phyloP scores from a whole-genome alignment of 2,113 vertebrate species.

The Panthera leo region DNA sequence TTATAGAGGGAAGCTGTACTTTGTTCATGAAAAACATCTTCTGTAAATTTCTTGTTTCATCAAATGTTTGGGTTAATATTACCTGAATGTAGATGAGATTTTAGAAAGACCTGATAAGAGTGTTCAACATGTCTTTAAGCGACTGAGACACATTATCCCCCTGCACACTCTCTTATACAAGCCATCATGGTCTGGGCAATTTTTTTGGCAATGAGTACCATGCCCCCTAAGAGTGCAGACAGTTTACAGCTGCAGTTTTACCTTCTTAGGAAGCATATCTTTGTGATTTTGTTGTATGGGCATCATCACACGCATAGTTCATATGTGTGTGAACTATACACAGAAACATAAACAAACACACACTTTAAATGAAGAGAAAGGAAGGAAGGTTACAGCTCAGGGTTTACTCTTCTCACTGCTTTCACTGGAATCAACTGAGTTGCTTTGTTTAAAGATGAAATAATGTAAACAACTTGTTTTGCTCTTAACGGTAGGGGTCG shows the following conservation, averaged over 20 bases:
- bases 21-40: constrained; percentile 9
- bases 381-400: not conserved
- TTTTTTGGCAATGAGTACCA: not conserved
- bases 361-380: not conserved
- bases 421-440: not conserved
- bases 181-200: not conserved
- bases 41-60: not conserved
- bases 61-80: not conserved
- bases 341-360: not conserved
- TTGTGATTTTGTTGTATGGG: not conserved
- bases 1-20: constrained; percentile 8
- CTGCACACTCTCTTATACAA: not conserved
- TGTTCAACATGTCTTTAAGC: not conserved
- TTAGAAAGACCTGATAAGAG: not conserved
- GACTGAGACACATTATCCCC: not conserved
- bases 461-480: not conserved
- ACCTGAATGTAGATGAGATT: not conserved
- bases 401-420: not conserved
- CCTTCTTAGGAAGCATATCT: not conserved
- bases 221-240: not conserved
- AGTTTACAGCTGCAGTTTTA: not conserved
- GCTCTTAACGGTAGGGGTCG: not conserved
- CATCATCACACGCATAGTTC: not conserved
- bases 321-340: not conserved
- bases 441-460: not conserved